A percentile compares a stretch with the other conserved stretches of the same genome.
phyloP scores from a whole-genome alignment of 2,113 vertebrate species.

The Podarcis muralis region DNA sequence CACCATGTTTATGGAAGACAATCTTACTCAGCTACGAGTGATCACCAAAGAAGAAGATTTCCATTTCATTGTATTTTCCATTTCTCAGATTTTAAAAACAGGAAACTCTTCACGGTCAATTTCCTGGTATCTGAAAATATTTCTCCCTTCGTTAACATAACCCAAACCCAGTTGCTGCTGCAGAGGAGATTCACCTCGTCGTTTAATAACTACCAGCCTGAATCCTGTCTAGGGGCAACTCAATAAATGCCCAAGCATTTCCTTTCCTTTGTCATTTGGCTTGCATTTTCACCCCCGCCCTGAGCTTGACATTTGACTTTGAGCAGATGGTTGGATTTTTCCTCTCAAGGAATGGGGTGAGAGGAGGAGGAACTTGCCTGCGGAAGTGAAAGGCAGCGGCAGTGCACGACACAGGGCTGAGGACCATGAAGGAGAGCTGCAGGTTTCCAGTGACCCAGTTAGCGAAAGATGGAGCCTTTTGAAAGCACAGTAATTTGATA shows the following conservation, averaged over 20 bases:
- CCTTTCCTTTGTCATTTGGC: not conserved
- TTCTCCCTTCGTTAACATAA: not conserved
- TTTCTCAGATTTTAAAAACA: not conserved
- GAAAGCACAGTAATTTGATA: not conserved
- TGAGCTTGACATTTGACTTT: constrained; percentile 3
- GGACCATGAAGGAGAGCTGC: not conserved
- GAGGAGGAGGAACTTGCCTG: not conserved
- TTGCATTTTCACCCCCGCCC: not conserved
- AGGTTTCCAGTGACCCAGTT: not conserved
- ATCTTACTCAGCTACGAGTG: no score
- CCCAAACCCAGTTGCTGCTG: not conserved
- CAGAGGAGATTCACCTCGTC: not conserved
- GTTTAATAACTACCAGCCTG: not conserved
- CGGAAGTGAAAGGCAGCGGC: not conserved
- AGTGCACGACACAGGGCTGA: no score
- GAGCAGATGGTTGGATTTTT: not conserved
- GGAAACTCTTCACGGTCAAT: no score
- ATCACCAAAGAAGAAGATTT: no score
- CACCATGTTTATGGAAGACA: no score
- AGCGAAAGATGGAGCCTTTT: not conserved
- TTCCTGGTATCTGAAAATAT: not conserved
- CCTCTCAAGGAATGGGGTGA: not conserved
- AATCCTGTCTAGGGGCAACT: not conserved
- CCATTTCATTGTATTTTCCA: not conserved
- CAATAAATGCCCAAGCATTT: not conserved